A percentile compares a stretch with the other conserved stretches of the same genome.
These are phyloP conservation scores for Pristionchus maxplancki DNA, from an alignment of 2,888 invertebrate species.

Conservation along the genomic window DNA sequence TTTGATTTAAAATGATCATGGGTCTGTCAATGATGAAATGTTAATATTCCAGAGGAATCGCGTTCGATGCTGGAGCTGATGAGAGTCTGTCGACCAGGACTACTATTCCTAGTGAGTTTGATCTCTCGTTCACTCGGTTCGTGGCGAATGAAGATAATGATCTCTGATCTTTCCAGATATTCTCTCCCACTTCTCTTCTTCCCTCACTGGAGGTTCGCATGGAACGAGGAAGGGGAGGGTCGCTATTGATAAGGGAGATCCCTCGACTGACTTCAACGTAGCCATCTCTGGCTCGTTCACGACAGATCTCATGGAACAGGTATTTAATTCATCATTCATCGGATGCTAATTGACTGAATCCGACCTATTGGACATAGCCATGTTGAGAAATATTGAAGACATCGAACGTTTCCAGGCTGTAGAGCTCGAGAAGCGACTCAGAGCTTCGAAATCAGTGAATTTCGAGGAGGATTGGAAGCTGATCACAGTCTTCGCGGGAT, in stretches of 20 bases:
- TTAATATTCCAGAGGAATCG: not conserved
- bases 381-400: not conserved
- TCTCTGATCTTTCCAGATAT: conserved; percentile 10
- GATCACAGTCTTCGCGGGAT: conserved; percentile 39
- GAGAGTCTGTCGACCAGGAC: not conserved
- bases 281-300: conserved; percentile 13
- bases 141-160: too few relatives aligned
- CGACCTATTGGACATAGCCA: too few relatives aligned
- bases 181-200: conserved; percentile 14
- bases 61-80: conserved; percentile 47
- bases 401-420: not conserved
- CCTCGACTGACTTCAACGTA: conserved; percentile 39
- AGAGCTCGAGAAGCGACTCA: conserved; percentile 22
- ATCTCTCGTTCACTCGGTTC: not conserved
- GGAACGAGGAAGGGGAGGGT: conserved; percentile 12
- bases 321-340: not conserved
- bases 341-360: too few relatives aligned
- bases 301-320: conserved; percentile 25
- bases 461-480: conserved; percentile 45
- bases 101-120: conserved; percentile 35
- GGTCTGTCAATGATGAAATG: not conserved
- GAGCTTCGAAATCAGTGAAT: not conserved
- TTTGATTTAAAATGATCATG: too few relatives aligned
- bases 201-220: not conserved
- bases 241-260: not conserved